Base-by-base conservation (phyloP, 53 echinoderm and acorn worm genomes). In the Pentamera pediparva region DNA sequence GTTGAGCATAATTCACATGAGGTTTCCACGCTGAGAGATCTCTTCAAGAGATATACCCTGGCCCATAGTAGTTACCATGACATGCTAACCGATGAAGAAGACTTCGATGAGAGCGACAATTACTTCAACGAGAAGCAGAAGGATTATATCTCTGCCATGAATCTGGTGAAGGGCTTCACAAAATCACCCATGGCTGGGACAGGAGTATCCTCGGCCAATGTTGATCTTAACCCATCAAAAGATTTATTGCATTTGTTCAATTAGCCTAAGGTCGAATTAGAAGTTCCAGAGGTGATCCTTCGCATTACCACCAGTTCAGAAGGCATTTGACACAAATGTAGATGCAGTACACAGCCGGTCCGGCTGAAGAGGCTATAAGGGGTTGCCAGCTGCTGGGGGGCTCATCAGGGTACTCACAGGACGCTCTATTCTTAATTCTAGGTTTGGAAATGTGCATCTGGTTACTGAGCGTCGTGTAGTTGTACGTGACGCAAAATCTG, bases 361-460 rank as follows among this genome's bases (percentile, higher is more conserved):
- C 70, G 9, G 79, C 79, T 32, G 70, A 69, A 70, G 79, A 81
- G 36, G 81, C 73, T 32, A 81, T 81, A 37, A 70, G 81, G 37
- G 52, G 81, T 7, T 81, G 73, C 30, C 74, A 73, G 29, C 62
- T 81, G 12, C 21, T 73, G 9, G 81, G 81, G 12, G 81, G 81
- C 21, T 1, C 28, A 4, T 35, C 10, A 10, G 64, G 74, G 1
- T 81, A 81, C 34, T 13, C 28, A 9, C 74, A 81, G 18, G 81
- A 21, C 28, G 27, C 0, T 49, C 54, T 0, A 74, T 63, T 17
- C 56, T 81, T 37, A 55, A 81, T 0, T 20, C 3, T 8, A 52
- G 81, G 6, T 81, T 81, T 73, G 81, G 75, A 1, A 81, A 81
- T n/a, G 37, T 48, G 49, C 32, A 74, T 33, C 26, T 74, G 37